Evolutionary conservation across 2,797 vertebrate genomes (phyloP).

Genomic region (Xyrichtys novacula): DNA sequence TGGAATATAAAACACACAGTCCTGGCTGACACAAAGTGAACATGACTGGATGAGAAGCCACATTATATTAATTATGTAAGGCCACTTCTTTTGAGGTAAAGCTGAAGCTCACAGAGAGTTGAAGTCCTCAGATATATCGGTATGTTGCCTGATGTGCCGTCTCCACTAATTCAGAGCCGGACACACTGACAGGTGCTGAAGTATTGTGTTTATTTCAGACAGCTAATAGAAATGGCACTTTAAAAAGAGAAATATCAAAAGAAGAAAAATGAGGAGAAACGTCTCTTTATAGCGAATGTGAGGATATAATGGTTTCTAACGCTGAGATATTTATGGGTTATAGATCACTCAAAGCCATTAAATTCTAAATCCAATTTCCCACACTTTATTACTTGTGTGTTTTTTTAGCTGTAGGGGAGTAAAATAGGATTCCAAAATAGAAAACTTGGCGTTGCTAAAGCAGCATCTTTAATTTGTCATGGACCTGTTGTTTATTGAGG

Average conservation of each 20-base stretch:
- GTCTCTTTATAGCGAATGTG: conserved; percentile 22
- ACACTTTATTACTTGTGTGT: conserved; percentile 15
- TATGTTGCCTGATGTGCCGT: conserved; percentile 54
- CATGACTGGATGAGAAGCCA: conserved; percentile 82
- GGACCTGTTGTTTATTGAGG: conserved; percentile 13
- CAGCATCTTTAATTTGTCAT: conserved; percentile 26
- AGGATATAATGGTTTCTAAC: conserved; percentile 24
- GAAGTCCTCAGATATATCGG: conserved; percentile 73
- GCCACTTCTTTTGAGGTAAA: conserved; percentile 72
- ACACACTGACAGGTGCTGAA: conserved; percentile 63
- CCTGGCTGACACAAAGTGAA: conserved; percentile 80
- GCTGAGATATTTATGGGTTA: conserved; percentile 20
- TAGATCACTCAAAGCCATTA: conserved; percentile 35
- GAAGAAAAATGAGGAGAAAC: conserved; percentile 27
- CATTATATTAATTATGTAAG: conserved; percentile 87
- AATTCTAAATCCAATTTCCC: conserved; percentile 34
- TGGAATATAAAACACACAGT: conserved; percentile 82
- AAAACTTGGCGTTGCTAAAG: conserved; percentile 13
- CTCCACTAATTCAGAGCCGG: conserved; percentile 61
- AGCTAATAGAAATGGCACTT: conserved; percentile 50
- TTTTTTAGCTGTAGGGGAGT: conserved; percentile 17
- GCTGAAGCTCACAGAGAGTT: conserved; percentile 58
- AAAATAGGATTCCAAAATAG: conserved; percentile 17
- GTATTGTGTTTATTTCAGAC: conserved; percentile 62
- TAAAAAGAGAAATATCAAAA: conserved; percentile 17